A percentile compares a stretch with the other conserved stretches of the same genome.
These are phyloP conservation scores for Girardinichthys multiradiatus DNA, from an alignment of 2,113 vertebrate genomes.

Conservation along the genomic window DNA sequence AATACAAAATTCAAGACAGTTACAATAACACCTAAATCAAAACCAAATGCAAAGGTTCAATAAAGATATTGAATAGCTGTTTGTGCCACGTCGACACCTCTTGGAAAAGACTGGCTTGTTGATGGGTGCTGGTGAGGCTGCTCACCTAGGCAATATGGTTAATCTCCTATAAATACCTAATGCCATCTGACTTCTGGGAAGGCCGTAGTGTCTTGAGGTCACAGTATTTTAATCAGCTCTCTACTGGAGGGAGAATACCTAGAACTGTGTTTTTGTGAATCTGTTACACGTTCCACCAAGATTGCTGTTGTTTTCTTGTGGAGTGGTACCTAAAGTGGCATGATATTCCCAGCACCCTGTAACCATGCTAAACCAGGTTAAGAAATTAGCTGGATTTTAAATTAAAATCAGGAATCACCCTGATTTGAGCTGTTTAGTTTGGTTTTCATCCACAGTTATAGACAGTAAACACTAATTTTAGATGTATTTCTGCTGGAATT, in stretches of 20 bases:
- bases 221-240: conserved; percentile 61
- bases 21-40: conserved; percentile 28
- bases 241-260: conserved; percentile 40
- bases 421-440: not conserved
- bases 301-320: conserved; percentile 16
- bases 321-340: conserved; percentile 14
- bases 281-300: conserved; percentile 40
- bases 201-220: conserved; percentile 55
- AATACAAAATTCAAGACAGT: conserved; percentile 9
- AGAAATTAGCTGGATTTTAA: conserved; percentile 10
- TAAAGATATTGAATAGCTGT: conserved; percentile 53
- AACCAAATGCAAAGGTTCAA: conserved; percentile 16
- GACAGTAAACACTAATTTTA: not conserved
- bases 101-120: conserved; percentile 43
- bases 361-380: not conserved
- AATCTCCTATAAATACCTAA: conserved; percentile 75
- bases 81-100: conserved; percentile 29
- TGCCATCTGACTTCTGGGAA: conserved; percentile 76
- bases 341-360: conserved; percentile 12
- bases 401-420: conserved; percentile 22
- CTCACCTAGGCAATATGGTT: conserved; percentile 57
- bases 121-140: conserved; percentile 48
- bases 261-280: conserved; percentile 44
- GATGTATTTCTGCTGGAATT: conserved; percentile 45
- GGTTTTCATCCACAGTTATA: not conserved